Conservation (phyloP, 2,888 invertebrate genomes). For the Perdita meconis region DNA sequence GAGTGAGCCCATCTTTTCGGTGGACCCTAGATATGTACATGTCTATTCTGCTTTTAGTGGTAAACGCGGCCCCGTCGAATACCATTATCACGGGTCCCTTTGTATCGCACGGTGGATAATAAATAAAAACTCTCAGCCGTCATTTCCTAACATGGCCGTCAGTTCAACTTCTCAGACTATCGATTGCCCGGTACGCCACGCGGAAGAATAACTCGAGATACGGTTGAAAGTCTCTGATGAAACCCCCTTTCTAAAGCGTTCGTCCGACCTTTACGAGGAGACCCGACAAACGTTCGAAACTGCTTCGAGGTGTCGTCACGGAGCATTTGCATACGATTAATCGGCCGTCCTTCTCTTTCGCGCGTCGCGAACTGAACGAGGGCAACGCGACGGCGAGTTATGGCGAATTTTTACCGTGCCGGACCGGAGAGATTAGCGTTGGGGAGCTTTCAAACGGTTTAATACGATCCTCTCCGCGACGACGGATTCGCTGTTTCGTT, state of each 20-base stretch:
- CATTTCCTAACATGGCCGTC: constrained; percentile 6
- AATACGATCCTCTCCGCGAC: constrained; percentile 5
- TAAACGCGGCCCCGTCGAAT: too few species aligned
- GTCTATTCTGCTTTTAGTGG: too few species aligned
- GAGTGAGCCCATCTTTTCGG: too few species aligned
- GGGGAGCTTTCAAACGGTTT: constrained; percentile 5
- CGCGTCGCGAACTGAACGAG: not conserved
- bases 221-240: constrained; percentile 50
- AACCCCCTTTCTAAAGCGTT: constrained; percentile 52
- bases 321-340: constrained; percentile 69
- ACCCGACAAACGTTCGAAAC: constrained; percentile 59
- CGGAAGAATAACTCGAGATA: constrained; percentile 32
- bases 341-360: constrained; percentile 31
- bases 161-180: not conserved
- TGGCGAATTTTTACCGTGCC: constrained; percentile 34
- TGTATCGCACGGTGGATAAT: too few species aligned
- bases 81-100: too few species aligned
- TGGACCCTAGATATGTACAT: too few species aligned
- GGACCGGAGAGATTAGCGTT: constrained; percentile 36
- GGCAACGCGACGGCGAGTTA: not conserved
- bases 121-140: not conserved
- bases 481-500: constrained; percentile 37
- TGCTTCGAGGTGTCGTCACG: constrained; percentile 54
- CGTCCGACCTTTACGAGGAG: constrained; percentile 25
- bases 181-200: constrained; percentile 35